Evolutionary conservation across 1,140 invertebrate species (phyloP).

Genomic region (Callitettix versicolor): DNA sequence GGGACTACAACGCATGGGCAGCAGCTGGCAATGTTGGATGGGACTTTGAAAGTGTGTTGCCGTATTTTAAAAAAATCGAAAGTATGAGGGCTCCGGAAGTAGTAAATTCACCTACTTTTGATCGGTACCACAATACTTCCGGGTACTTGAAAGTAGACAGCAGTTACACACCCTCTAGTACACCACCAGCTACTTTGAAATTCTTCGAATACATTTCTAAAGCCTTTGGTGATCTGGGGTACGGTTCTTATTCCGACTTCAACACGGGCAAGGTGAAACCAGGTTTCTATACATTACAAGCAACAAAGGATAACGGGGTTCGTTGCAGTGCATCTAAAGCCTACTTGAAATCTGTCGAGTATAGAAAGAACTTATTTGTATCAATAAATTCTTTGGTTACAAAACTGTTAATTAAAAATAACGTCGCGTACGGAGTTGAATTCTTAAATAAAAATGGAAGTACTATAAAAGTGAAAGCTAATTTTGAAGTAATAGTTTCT

Average conservation of each 20-base stretch:
- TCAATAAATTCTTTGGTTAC: constrained; percentile 41
- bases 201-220: neutral
- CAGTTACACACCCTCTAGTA: neutral
- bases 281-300: constrained; percentile 33
- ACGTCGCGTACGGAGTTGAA: constrained; percentile 38
- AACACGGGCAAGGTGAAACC: constrained; percentile 54
- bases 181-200: constrained; percentile 63
- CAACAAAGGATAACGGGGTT: constrained; percentile 28
- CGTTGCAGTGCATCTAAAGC: constrained; percentile 6
- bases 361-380: constrained; percentile 51
- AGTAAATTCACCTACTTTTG: no score
- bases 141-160: neutral
- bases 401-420: constrained; percentile 47
- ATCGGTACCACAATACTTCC: neutral
- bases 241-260: constrained; percentile 44
- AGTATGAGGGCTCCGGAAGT: constrained; percentile 41
- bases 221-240: neutral
- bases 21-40: constrained; percentile 51
- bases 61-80: constrained; percentile 77
- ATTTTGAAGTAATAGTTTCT: constrained; percentile 52
- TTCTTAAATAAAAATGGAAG: constrained; percentile 32
- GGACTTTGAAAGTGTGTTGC: constrained; percentile 60
- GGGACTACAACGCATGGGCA: constrained; percentile 61
- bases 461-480: constrained; percentile 36
- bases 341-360: constrained; percentile 46